These are phyloP conservation scores for Gadopsis marmoratus DNA, from an alignment of 2,797 vertebrate species.

Conservation along the genomic window DNA sequence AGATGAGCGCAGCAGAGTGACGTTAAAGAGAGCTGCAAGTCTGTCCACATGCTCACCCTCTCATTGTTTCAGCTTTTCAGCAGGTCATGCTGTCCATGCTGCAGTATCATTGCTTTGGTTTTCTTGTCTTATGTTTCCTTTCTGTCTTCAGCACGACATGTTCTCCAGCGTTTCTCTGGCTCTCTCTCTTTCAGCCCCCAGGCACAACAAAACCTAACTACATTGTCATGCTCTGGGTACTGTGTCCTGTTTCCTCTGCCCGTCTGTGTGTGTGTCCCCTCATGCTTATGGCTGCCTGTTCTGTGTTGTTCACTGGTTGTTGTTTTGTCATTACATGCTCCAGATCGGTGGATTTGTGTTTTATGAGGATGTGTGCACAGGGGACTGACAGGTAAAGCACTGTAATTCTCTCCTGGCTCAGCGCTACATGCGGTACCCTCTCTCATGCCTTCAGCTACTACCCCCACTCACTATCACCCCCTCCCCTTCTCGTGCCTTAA, in stretches of 20 bases:
- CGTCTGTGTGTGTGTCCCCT: constrained; percentile 50
- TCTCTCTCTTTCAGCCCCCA: constrained; percentile 40
- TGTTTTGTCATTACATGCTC: constrained; percentile 84
- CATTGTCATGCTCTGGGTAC: constrained; percentile 51
- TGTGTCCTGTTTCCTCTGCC: constrained; percentile 48
- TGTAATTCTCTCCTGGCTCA: constrained; percentile 53
- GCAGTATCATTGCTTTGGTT: constrained; percentile 44
- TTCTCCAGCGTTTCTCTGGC: constrained; percentile 40
- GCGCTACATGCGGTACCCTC: constrained; percentile 47
- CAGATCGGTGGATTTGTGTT: constrained; percentile 87
- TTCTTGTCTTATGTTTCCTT: constrained; percentile 49
- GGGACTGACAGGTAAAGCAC: constrained; percentile 82
- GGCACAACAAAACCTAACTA: constrained; percentile 52
- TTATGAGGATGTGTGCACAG: constrained; percentile 83
- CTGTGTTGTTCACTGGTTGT: constrained; percentile 76
- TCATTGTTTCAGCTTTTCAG: constrained; percentile 45
- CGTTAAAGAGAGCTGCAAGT: constrained; percentile 23
- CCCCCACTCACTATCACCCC: constrained; percentile 12
- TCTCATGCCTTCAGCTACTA: constrained; percentile 43
- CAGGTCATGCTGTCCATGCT: constrained; percentile 44
- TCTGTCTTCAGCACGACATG: constrained; percentile 34
- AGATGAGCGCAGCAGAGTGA: constrained; percentile 37
- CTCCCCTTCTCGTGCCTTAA: constrained; percentile 19
- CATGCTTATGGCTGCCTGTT: constrained; percentile 56
- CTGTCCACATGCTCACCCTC: constrained; percentile 29